Base-by-base conservation (phyloP, 2,797 vertebrate genomes). In the Apogon talboti region DNA sequence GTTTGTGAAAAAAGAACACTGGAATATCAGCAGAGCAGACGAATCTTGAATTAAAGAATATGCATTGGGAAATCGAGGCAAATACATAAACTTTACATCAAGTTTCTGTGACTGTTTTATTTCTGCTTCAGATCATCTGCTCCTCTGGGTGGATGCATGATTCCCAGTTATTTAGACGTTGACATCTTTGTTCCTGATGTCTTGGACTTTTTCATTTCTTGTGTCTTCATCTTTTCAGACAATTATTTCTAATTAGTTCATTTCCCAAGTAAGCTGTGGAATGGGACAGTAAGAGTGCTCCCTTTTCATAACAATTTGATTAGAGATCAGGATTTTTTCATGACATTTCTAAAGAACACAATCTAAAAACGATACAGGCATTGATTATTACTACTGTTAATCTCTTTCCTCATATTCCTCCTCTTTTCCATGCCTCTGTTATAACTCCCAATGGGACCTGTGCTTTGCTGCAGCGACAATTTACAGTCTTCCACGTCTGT, bases 401-500 rank as follows among this genome's bases (percentile, higher is more conserved):
- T 53, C 30, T 64, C 81, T 83, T 77, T 48, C 13, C 67, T 38
- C 47, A 65, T 55, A 66, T 72, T 37, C 35, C 68, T 71, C 42
- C 64, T 78, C 55, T 75, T 49, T 79, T 42, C 43, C 18, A 40
- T 3, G 10, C 64, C 48, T 60, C 50, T 78, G 49, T 67, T 67
- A 14, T 50, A 37, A 79, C 66, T 70, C 44, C 82, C 68, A 46
- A 28, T 37, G 85, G 79, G 71, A 76, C 24, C 55, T 44, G 40
- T 60, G 67, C 60, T 59, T 65, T 60, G 64, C 73, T 81, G 69
- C 58, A 75, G 63, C 74, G 80, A 74, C 49, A 77, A 54, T 84
- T 83, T 82, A 11, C 6, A 7, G 46, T 82, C 60, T 84, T 82
- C 55, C 68, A 79, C 79, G 42, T 81, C 62, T 79, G 78, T 73